Base-by-base conservation (phyloP, 2,113 vertebrate species). In the Cervus canadensis region DNA sequence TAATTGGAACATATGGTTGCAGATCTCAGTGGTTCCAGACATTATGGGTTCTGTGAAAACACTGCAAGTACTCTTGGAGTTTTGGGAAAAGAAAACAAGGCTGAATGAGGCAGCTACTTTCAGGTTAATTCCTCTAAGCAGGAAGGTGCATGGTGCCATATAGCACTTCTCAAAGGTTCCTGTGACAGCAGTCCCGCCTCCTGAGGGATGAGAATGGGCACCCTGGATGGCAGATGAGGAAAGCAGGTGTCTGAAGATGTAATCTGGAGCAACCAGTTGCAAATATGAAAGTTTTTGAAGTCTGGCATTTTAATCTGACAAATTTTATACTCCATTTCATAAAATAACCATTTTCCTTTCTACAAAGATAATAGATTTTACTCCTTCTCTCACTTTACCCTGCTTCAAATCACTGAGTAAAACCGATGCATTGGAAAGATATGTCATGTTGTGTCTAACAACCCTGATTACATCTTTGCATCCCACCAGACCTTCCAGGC, bases 281-380 rank as follows among this genome's bases (percentile, higher is more conserved):
- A 91, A 52, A 86, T 56, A 91, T 9, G 57, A 85, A 33, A 62
- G 26, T 78, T 64, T 78, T 83, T 96, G 14, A 89, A 94, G 79
- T 60, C 19, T 83, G 83, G 57, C 36, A 57, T 84, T 95, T 96
- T 54, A 93, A 57, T 59, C 74, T 97, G 82, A 86, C 79, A 97
- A 40, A 83, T 48, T 84, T 95, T 88, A 59, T 50, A 82, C 76
- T 78, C 15, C 81, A 30, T 64, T 96, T 21, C 62, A 83, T 94
- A 64, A 92, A 89, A 82, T 92, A 71, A 30, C 21, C 8, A 26
- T 50, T 86, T 67, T 89, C 19, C 56, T 94, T 87, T 21, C 83
- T 74, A 81, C 5, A 71, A 83, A 93, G 95, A 57, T 45, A 93
- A 93, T 56, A 71, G 56, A 85, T n/a, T 92, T 33, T 64, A 25